A percentile compares a stretch with the other conserved stretches of the same genome.
Evolutionary conservation across 2,797 vertebrate species (phyloP).

Genomic region (Chromis chromis): DNA sequence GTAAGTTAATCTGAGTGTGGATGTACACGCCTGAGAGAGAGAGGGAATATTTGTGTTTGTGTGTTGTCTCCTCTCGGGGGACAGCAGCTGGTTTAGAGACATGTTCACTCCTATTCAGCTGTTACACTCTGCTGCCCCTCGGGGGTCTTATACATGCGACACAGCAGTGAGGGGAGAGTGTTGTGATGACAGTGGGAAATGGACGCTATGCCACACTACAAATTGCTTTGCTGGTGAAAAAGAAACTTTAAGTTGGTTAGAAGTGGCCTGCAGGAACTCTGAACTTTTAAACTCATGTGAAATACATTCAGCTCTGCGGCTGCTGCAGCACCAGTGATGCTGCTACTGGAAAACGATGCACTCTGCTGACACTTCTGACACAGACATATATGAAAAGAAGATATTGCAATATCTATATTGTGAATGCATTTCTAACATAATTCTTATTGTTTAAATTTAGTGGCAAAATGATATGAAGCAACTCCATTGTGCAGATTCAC

Average conservation of each 20-base stretch:
- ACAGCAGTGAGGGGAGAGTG: conserved; percentile 33
- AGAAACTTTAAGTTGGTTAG: conserved; percentile 53
- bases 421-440: too few species aligned
- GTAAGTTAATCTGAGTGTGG: conserved; percentile 15
- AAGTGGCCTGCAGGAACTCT: conserved; percentile 30
- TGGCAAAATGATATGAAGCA: too few species aligned
- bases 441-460: too few species aligned
- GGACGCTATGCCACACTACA: conserved; percentile 29
- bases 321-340: neutral
- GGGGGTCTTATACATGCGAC: conserved; percentile 30
- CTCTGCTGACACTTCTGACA: conserved; percentile 4
- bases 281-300: conserved; percentile 38
- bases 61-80: conserved; percentile 41
- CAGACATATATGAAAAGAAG: too few species aligned
- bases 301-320: conserved; percentile 17
- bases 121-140: conserved; percentile 49
- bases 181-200: conserved; percentile 51
- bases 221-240: conserved; percentile 50
- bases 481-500: too few species aligned
- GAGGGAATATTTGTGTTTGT: conserved; percentile 7
- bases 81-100: conserved; percentile 30
- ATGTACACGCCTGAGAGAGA: conserved; percentile 2
- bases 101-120: conserved; percentile 49
- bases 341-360: too few species aligned
- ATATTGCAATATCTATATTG: too few species aligned